phyloP scores from a whole-genome alignment of 2,113 vertebrate species.

The Poecilia latipinna region DNA sequence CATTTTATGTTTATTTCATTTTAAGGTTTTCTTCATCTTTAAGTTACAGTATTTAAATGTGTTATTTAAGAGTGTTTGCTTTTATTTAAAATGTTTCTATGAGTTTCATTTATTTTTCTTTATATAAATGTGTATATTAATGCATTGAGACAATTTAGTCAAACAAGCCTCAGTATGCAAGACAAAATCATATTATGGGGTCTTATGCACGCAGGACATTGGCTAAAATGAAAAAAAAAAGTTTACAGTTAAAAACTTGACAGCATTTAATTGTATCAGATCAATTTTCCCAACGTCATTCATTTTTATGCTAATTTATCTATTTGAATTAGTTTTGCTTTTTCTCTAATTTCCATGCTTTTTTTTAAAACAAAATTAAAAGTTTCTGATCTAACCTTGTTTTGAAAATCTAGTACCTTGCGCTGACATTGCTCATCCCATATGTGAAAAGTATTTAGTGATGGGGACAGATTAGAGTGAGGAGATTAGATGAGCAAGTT shows the following conservation, averaged over 20 bases:
- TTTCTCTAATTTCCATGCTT: neutral
- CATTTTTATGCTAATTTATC: neutral
- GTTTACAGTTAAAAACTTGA: slow-evolving; percentile 19
- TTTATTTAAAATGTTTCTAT: neutral
- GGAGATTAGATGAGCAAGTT: slow-evolving; percentile 68
- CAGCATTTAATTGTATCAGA: neutral
- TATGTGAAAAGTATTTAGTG: slow-evolving; percentile 29
- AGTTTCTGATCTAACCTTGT: neutral
- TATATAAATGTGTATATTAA: too few relatives aligned
- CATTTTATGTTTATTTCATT: neutral
- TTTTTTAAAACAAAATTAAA: neutral
- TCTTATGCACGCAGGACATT: slow-evolving; percentile 23
- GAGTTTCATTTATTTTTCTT: too few relatives aligned
- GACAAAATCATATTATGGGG: slow-evolving; percentile 22
- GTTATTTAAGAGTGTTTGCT: neutral
- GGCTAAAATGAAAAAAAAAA: slow-evolving; percentile 25
- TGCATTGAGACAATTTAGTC: too few relatives aligned
- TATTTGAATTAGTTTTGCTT: neutral
- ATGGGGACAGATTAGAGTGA: slow-evolving; percentile 63
- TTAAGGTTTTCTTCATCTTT: neutral
- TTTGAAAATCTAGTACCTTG: too few relatives aligned
- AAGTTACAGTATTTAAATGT: neutral
- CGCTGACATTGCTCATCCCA: slow-evolving; percentile 30
- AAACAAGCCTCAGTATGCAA: slow-evolving; percentile 32
- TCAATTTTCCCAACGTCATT: neutral